phyloP scores from a whole-genome alignment of 2,888 invertebrate species.

The Noctua pronuba region DNA sequence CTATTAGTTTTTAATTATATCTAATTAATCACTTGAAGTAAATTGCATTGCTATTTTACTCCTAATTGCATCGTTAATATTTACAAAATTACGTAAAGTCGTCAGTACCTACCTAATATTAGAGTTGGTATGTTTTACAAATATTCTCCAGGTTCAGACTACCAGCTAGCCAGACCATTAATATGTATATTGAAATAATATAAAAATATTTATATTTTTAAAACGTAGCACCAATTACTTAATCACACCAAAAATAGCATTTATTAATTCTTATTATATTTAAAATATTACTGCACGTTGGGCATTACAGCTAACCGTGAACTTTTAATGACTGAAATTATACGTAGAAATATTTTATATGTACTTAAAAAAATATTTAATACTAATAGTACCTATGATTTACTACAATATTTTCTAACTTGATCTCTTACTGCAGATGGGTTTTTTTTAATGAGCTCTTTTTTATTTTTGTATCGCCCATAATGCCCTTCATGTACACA shows the following conservation, averaged over 20 bases:
- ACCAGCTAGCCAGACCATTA: neutral
- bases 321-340: neutral
- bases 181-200: slow-evolving; percentile 2
- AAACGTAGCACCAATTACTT: slow-evolving; percentile 51
- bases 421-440: neutral
- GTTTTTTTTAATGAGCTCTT: neutral
- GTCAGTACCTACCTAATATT: neutral
- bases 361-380: neutral
- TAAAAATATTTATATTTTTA: neutral
- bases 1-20: slow-evolving; percentile 4
- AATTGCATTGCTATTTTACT: slow-evolving; percentile 50
- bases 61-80: slow-evolving; percentile 11
- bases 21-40: slow-evolving; percentile 37
- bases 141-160: neutral
- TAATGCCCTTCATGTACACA: slow-evolving; percentile 18
- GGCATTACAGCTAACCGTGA: neutral
- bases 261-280: neutral
- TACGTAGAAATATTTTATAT: neutral
- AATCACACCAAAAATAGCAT: slow-evolving; percentile 15
- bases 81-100: slow-evolving; percentile 3
- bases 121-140: neutral
- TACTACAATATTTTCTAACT: neutral
- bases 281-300: slow-evolving; percentile 2
- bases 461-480: neutral
- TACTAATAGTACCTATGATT: neutral